Conservation (phyloP, 2,113 vertebrate genomes). For the Rhinolophus ferrumequinum region DNA sequence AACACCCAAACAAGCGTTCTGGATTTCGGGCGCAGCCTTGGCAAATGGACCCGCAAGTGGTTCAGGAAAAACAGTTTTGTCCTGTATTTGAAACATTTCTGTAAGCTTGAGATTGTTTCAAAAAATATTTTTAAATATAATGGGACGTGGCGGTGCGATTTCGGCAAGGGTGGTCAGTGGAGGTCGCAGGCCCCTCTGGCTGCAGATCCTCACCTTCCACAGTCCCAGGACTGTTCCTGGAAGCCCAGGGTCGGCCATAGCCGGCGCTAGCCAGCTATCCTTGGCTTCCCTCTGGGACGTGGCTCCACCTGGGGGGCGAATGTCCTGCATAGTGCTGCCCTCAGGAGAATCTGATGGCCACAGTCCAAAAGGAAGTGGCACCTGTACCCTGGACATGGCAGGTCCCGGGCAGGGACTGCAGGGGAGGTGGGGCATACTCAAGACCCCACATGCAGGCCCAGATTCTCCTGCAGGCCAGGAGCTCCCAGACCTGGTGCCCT, state of each 20-base stretch:
- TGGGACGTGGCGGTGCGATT: not conserved
- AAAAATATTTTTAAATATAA: not conserved
- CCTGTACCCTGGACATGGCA: not conserved
- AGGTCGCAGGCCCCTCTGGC: not conserved
- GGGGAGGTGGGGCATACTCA: no score
- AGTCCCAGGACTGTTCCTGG: not conserved
- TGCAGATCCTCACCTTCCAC: fast-evolving
- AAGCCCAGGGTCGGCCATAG: not conserved
- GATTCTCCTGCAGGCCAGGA: not conserved
- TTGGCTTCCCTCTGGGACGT: not conserved
- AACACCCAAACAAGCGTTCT: not conserved
- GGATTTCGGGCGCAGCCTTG: fast-evolving
- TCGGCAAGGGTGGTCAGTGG: not conserved
- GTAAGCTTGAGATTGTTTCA: not conserved
- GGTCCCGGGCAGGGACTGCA: no score
- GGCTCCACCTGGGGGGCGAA: no score
- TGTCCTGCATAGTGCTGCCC: not conserved
- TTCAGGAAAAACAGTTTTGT: not conserved
- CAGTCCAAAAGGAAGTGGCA: not conserved
- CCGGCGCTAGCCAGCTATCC: not conserved
- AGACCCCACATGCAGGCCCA: not conserved
- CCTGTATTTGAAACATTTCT: not conserved
- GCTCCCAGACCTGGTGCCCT: not conserved
- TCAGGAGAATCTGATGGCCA: not conserved
- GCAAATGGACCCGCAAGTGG: not conserved